Base-by-base conservation (phyloP, 1,140 invertebrate species). In the Drosophila insularis region DNA sequence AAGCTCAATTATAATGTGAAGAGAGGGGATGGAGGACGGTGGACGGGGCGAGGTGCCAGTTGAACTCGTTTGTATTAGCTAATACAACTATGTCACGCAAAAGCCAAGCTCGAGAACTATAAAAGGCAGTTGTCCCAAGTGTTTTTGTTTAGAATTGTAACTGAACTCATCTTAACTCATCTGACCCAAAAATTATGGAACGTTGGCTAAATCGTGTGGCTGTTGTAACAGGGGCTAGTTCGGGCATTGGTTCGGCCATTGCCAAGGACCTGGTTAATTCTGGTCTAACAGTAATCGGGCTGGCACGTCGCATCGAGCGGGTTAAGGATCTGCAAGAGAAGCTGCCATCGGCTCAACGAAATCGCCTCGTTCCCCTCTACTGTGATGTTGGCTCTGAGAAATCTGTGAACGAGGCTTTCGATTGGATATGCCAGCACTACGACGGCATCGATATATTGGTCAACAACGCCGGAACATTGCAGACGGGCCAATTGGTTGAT, bases 221-320 rank as follows among this genome's bases (percentile, higher is more conserved):
- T 1, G 93, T 97, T 11, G 94, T 97, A 13, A 96, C 96, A 0
- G 96, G 95, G 0, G 95, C 95, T 0, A 96, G 95, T 68, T 92
- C 93, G 1, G 96, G 96, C 0, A 96, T 97, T 19, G 96, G 96
- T 0, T 93, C 93, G 0, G 93, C 92, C 1, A 92, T 94, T n/a
- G 92, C 93, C 11, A 87, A 92, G 70, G 77, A 90, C 2, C 89
- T 97, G 6, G 94, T 94, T 0, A 86, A 93, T 23, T 86, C 93
- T 21, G 95, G 95, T 2, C 81, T 96, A 59, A 93, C 92, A 46
- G 96, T 96, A 3, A 93, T 96, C 0, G 96, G 95, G 0, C 92
- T 96, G 37, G 95, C 95, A 0, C 93, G 95, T 60, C 93, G 95
- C 62, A 75, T 93, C 2, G 92, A 95, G 2, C 92, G 92, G 31